Evolutionary conservation across 2,888 invertebrate species (phyloP).

Genomic region (Horisme vitalbata): DNA sequence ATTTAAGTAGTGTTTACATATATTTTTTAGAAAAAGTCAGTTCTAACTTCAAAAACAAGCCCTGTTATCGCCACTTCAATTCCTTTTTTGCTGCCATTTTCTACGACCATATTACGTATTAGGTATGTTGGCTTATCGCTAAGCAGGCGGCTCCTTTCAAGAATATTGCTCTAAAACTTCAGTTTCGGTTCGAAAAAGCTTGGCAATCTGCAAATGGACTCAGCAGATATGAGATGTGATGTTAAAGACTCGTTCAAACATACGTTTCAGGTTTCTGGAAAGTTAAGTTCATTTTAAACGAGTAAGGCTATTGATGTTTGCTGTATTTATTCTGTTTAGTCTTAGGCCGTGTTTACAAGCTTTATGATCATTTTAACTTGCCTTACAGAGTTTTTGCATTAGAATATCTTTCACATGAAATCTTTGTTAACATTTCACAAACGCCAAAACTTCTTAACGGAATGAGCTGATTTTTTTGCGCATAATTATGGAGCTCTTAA

Average conservation of each 20-base stretch:
- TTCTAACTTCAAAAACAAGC: neutral
- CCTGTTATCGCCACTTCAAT: slow-evolving; percentile 16
- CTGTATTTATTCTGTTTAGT: slow-evolving; percentile 1
- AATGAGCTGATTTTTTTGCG: no score
- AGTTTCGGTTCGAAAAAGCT: slow-evolving; percentile 6
- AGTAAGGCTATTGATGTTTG: neutral
- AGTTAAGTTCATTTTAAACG: slow-evolving; percentile 4
- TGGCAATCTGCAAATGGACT: slow-evolving; percentile 15
- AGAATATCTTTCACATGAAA: no score
- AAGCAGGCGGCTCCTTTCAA: slow-evolving; percentile 23
- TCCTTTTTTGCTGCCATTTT: slow-evolving; percentile 19
- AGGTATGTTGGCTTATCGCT: slow-evolving; percentile 19
- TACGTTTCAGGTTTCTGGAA: slow-evolving; percentile 9
- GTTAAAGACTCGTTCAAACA: slow-evolving; percentile 8
- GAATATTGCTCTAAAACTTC: slow-evolving; percentile 17
- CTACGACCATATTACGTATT: slow-evolving; percentile 11
- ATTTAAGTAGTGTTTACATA: no score
- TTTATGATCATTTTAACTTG: no score
- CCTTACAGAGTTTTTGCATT: no score
- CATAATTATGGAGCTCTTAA: no score
- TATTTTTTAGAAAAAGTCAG: neutral
- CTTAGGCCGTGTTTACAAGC: no score
- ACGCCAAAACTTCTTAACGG: no score
- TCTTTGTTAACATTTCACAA: no score
- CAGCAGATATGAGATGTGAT: slow-evolving; percentile 7